Conservation (phyloP, 1,140 invertebrate genomes). For the Papilio polytes region DNA sequence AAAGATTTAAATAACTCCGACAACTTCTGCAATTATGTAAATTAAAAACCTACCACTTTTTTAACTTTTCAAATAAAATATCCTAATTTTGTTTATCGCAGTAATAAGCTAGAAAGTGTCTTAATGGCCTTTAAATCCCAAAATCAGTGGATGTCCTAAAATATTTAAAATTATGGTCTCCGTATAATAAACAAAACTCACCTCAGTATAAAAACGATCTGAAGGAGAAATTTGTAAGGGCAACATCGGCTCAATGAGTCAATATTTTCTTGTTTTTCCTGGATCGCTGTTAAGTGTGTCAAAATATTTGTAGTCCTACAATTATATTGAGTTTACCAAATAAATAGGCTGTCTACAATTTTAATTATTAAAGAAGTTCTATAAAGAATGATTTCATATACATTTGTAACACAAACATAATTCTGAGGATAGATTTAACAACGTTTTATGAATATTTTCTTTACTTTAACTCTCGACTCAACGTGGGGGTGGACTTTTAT, state of each 20-base stretch:
- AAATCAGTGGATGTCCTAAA: neutral
- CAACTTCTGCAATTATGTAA: too few relatives aligned
- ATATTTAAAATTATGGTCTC: slow-evolving; percentile 24
- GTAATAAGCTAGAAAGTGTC: too few relatives aligned
- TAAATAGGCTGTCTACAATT: neutral
- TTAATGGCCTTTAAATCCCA: too few relatives aligned
- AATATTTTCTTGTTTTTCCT: slow-evolving; percentile 42
- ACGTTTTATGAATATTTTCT: neutral
- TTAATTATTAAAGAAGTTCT: too few relatives aligned
- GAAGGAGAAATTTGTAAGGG: slow-evolving; percentile 38
- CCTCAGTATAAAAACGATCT: slow-evolving; percentile 42
- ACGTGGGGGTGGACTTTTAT: neutral
- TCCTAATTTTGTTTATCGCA: too few relatives aligned
- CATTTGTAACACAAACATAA: neutral
- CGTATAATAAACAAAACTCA: slow-evolving; percentile 40
- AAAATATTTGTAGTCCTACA: neutral
- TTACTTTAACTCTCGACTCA: neutral
- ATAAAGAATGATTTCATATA: neutral
- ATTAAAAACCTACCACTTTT: too few relatives aligned
- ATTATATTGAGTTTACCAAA: slow-evolving; percentile 21
- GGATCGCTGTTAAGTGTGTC: neutral
- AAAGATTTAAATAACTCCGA: too few relatives aligned
- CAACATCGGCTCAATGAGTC: slow-evolving; percentile 39
- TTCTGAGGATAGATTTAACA: neutral
- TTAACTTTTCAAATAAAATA: too few relatives aligned